Evolutionary conservation across 1,140 invertebrate genomes (phyloP), one percentile per base, ranked within the genome.

Genomic region (Charaxes varanes): DNA sequence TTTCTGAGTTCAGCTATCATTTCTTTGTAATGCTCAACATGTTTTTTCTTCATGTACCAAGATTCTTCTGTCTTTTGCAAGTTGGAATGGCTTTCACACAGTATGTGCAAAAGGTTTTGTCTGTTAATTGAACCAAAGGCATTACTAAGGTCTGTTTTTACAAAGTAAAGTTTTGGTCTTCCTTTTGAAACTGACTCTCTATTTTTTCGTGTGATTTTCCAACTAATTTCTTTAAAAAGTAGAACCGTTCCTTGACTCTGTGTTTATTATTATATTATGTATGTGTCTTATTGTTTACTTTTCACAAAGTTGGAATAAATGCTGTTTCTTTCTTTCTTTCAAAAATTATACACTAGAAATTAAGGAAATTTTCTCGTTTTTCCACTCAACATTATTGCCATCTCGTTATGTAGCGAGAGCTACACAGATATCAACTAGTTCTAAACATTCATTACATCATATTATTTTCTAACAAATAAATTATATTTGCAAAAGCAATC

Each of bases 41-140:
- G 51, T 50, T 64, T 70, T 33, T 67, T 79, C 50, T 79, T 82
- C 3, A 57, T 38, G 33, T 46, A 16, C 2, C 53, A 16, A 42
- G 64, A 62, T 19, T 52, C 58, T 23, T 73, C 68, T 10, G 24
- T 40, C 21, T 67, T 69, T 32, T 80, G 68, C 22, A 64, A 68
- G 3, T 54, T 46, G 2, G 36, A 24, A 64, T 80, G 53, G 16
- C 41, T 69, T 24, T 77, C 60, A 41, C 36, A 31, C 18, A 85
- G 18, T 36, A 85, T 72, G 49, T 50, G 73, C 17, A 69, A 40
- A 26, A 85, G 54, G 17, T 59, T 61, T 6, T 53, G 42, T 49
- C 53, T 81, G 44, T 81, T 64, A 12, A 85, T 73, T 1, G 65
- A 78, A 5, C 84, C 84, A 70, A 85, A 85, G 19, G 84, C 84